phyloP scores from a whole-genome alignment of 2,888 invertebrate genomes.

The Campopleginae sp. region DNA sequence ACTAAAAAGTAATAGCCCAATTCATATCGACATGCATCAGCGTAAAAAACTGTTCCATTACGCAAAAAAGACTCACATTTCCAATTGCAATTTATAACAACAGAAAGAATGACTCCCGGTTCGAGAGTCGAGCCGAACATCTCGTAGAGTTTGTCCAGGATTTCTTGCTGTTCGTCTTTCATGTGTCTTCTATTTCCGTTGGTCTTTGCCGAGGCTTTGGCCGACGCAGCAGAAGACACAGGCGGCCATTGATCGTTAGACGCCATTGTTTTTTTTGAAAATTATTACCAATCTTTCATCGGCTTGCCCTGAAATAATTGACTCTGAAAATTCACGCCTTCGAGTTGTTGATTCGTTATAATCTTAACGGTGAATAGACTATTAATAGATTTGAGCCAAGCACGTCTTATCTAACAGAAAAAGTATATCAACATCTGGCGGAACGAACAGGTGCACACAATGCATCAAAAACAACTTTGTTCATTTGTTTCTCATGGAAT shows the following conservation, averaged over 20 bases:
- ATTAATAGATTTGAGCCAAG: not conserved
- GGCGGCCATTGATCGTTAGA: conserved; percentile 73
- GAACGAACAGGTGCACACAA: not conserved
- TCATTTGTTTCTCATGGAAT: not conserved
- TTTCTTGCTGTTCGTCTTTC: conserved; percentile 69
- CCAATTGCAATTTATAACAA: conserved; percentile 77
- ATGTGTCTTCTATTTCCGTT: conserved; percentile 63
- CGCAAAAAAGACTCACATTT: conserved; percentile 74
- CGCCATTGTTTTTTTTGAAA: conserved; percentile 69
- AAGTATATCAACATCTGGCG: conserved; percentile 2
- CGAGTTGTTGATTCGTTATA: no score
- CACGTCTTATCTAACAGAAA: not conserved
- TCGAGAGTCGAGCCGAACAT: conserved; percentile 77
- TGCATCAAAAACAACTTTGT: not conserved
- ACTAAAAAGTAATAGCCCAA: conserved; percentile 66
- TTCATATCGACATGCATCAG: no score
- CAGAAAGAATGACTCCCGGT: conserved; percentile 75
- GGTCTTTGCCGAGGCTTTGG: conserved; percentile 62
- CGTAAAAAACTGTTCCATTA: not conserved
- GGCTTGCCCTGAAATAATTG: conserved; percentile 2
- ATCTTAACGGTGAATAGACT: not conserved
- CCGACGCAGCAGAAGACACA: conserved; percentile 49
- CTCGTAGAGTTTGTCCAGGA: conserved; percentile 73
- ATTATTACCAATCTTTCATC: not conserved
- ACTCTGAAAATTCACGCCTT: no score